Evolutionary conservation across 92 coral and sea anemone genomes (phyloP).

Genomic region (Palythoa caribaeorum): DNA sequence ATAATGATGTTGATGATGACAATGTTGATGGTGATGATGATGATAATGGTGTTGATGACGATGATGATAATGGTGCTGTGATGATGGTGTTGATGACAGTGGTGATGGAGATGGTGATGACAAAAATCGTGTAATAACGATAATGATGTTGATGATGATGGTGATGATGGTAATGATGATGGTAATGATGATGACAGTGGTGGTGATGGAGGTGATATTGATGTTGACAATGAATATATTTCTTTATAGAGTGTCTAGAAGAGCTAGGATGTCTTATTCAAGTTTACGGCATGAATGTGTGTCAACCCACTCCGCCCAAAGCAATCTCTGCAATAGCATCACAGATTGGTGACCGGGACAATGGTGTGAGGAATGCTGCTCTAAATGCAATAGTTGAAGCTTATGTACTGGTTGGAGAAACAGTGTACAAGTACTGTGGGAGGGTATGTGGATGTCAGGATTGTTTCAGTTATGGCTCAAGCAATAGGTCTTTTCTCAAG

Average conservation of each 20-base stretch:
- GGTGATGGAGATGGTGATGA: no score
- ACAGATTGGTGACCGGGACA: constrained; percentile 98
- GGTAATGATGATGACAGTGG: no score
- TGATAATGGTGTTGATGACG: no score
- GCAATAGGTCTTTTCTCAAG: background rate
- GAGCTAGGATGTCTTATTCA: constrained; percentile 93
- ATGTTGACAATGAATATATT: background rate
- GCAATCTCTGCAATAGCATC: constrained; percentile 93
- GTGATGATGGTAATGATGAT: no score
- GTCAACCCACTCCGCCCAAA: constrained; percentile 94
- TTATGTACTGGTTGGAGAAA: constrained; percentile 92
- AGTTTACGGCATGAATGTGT: constrained; percentile 95
- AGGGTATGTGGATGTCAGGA: constrained; percentile 60
- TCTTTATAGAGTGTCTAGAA: constrained; percentile 83
- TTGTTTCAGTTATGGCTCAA: background rate
- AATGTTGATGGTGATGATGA: no score
- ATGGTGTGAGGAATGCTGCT: constrained; percentile 97
- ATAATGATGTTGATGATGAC: no score
- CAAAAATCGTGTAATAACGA: no score
- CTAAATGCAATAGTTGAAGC: constrained; percentile 97
- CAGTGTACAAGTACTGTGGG: constrained; percentile 86
- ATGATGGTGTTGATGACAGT: no score
- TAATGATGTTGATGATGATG: no score
- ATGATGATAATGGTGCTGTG: no score
- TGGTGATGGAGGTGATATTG: no score